phyloP scores from a whole-genome alignment of 2,888 invertebrate species.

The Bellardia pandia region DNA sequence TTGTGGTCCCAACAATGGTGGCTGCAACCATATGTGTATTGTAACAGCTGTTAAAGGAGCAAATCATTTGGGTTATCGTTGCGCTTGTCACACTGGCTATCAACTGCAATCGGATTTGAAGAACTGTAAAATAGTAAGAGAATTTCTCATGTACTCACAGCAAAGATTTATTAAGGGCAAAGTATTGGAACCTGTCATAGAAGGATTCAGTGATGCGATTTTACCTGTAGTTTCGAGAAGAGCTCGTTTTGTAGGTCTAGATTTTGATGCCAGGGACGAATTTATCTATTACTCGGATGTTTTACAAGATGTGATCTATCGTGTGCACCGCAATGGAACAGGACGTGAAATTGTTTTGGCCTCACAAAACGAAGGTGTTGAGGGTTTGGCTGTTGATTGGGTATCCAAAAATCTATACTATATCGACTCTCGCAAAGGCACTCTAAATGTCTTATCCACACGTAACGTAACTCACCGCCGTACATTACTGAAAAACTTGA shows the following conservation, averaged over 20 bases:
- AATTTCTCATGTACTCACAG: slow-evolving; percentile 97
- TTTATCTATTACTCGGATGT: slow-evolving; percentile 99
- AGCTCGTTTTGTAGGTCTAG: slow-evolving; percentile 96
- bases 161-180: slow-evolving; percentile 98
- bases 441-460: slow-evolving; percentile 95
- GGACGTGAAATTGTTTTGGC: slow-evolving; percentile 95
- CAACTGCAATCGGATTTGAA: slow-evolving; percentile 89
- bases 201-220: slow-evolving; percentile 97
- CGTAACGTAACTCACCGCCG: slow-evolving; percentile 93
- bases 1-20: slow-evolving; percentile 94
- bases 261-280: slow-evolving; percentile 95
- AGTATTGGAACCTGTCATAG: slow-evolving; percentile 93
- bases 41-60: slow-evolving; percentile 90
- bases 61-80: slow-evolving; percentile 92
- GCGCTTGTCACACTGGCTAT: slow-evolving; percentile 96
- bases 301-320: slow-evolving; percentile 96
- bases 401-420: slow-evolving; percentile 97
- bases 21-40: slow-evolving; percentile 97
- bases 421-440: slow-evolving; percentile 97
- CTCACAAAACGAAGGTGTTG: slow-evolving; percentile 98
- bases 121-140: slow-evolving; percentile 92
- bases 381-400: slow-evolving; percentile 98
- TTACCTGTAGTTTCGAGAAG: slow-evolving; percentile 95
- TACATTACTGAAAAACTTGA: slow-evolving; percentile 93
- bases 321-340: slow-evolving; percentile 91